Conservation (phyloP, 2,797 vertebrate genomes). For the Antrozous pallidus region DNA sequence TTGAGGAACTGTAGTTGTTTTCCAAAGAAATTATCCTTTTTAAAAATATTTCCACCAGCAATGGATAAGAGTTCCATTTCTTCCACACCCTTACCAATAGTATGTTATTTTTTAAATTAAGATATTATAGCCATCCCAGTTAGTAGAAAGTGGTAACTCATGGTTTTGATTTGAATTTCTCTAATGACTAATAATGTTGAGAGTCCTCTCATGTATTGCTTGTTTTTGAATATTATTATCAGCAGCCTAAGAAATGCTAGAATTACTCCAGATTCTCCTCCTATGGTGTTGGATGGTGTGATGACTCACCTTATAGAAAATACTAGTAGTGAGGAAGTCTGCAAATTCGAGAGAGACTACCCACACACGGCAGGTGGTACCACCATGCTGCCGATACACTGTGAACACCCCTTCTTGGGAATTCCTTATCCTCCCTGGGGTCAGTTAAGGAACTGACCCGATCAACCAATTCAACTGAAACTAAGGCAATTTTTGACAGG, state of each 20-base stretch:
- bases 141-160: background rate
- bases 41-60: background rate
- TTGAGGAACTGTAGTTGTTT: background rate
- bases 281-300: background rate
- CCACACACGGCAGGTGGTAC: rapidly evolving
- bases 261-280: background rate
- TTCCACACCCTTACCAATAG: background rate
- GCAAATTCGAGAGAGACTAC: background rate
- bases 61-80: background rate
- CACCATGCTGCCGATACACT: background rate
- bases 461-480: background rate
- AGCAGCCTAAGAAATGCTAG: background rate
- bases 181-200: background rate
- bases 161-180: background rate
- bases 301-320: background rate
- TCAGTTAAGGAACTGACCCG: background rate
- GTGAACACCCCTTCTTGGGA: background rate
- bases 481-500: background rate
- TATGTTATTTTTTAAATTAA: background rate
- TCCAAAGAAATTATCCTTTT: background rate
- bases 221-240: background rate
- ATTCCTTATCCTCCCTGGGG: background rate
- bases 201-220: background rate
- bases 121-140: background rate
- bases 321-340: background rate